A percentile compares a stretch with the other conserved stretches of the same genome.
Conservation (phyloP, 2,797 vertebrate genomes). For the Sebastes diploproa region DNA sequence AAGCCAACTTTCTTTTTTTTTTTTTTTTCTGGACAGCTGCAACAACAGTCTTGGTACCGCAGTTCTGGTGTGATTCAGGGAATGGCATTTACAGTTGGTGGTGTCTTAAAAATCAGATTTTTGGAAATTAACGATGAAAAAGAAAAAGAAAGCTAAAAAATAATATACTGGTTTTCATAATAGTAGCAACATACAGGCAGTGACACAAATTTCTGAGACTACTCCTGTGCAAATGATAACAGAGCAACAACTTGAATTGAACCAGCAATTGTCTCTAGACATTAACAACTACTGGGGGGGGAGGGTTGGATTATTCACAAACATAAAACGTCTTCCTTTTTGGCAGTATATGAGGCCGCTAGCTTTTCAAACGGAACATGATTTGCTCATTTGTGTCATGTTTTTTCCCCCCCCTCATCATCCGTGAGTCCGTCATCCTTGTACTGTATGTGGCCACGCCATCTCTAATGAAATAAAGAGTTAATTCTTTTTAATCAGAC, state of each 20-base stretch:
- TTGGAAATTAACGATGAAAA: constrained; percentile 61
- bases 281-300: constrained; percentile 90
- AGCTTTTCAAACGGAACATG: constrained; percentile 93
- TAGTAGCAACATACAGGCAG: constrained; percentile 98
- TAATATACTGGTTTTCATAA: constrained; percentile 86
- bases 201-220: constrained; percentile 98
- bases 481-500: constrained; percentile 87
- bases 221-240: constrained; percentile 99
- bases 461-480: constrained; percentile 83
- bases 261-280: constrained; percentile 99
- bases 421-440: constrained; percentile 90
- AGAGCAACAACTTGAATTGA: constrained; percentile 99
- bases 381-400: constrained; percentile 87
- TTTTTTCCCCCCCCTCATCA: constrained; percentile 37
- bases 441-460: constrained; percentile 88
- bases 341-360: constrained; percentile 99
- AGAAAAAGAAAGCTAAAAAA: constrained; percentile 52
- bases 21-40: constrained; percentile 78
- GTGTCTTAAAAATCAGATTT: constrained; percentile 82
- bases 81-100: constrained; percentile 99
- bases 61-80: constrained; percentile 88
- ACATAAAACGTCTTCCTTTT: constrained; percentile 96
- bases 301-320: constrained; percentile 98
- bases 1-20: constrained; percentile 83
- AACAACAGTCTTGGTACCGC: constrained; percentile 96